Evolutionary conservation across 1,140 invertebrate species (phyloP).

Genomic region (Apocrypta bakeri): DNA sequence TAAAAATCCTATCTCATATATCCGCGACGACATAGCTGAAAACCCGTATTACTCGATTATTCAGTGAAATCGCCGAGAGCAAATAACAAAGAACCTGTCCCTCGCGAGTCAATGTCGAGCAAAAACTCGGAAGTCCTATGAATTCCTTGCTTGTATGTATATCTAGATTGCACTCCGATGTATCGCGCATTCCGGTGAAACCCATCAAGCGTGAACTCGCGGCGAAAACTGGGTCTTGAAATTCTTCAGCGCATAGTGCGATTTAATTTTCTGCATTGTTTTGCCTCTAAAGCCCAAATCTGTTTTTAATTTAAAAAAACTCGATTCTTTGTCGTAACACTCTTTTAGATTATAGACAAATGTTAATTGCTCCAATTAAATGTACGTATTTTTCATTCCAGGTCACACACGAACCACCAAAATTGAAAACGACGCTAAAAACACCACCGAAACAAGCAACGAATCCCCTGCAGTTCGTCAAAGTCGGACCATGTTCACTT

Average conservation of each 20-base stretch:
- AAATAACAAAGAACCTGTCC: neutral
- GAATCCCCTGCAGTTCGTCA: conserved; percentile 92
- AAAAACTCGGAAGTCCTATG: neutral
- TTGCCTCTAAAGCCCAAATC: too few relatives aligned
- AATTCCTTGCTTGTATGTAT: neutral
- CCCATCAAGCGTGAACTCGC: neutral
- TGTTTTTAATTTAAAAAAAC: too few relatives aligned
- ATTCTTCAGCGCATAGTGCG: neutral
- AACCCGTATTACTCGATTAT: neutral
- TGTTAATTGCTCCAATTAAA: too few relatives aligned
- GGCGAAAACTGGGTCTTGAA: neutral
- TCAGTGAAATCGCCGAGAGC: neutral
- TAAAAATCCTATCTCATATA: too few relatives aligned
- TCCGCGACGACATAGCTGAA: neutral
- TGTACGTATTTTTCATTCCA: conserved; percentile 31
- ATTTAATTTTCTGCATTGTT: neutral
- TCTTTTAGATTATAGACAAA: too few relatives aligned
- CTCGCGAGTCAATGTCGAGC: neutral
- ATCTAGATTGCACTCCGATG: neutral
- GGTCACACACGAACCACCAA: conserved; percentile 71
- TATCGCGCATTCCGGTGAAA: neutral
- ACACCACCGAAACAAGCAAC: conserved; percentile 85
- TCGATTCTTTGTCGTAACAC: too few relatives aligned
- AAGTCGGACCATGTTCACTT: conserved; percentile 88
- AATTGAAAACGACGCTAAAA: conserved; percentile 71